A percentile compares a stretch with the other conserved stretches of the same genome.
phyloP scores from a whole-genome alignment of 2,113 vertebrate genomes.

The Genyomyrus donnyi region DNA sequence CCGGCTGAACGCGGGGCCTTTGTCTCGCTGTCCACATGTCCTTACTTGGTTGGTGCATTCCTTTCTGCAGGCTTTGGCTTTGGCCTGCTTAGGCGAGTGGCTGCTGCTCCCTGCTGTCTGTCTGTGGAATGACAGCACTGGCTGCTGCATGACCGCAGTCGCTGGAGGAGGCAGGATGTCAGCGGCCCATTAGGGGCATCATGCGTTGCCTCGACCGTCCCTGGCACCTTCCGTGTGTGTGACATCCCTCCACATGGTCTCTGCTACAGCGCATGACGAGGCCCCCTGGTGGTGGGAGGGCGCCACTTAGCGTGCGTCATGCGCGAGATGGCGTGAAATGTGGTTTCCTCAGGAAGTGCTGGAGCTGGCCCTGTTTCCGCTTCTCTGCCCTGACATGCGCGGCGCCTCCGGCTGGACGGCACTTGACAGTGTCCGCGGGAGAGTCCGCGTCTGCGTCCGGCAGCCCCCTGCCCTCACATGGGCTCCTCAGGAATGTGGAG shows the following conservation, averaged over 20 bases:
- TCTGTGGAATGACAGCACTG: not conserved
- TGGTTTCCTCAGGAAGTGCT: conserved; percentile 20
- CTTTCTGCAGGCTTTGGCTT: not conserved
- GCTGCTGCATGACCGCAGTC: not conserved
- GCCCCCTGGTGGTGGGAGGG: not conserved
- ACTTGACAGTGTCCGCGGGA: not conserved
- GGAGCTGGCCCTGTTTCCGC: not conserved
- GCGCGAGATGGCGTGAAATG: not conserved
- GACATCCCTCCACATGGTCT: not conserved
- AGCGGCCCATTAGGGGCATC: not conserved
- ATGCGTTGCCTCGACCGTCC: not conserved
- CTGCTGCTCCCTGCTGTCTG: not conserved
- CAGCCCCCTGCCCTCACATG: not conserved
- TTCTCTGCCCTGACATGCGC: not conserved
- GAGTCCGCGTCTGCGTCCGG: not conserved
- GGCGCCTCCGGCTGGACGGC: not conserved
- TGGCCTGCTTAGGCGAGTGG: not conserved
- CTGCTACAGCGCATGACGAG: not conserved
- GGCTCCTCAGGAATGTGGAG: conserved; percentile 46
- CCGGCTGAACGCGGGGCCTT: not conserved
- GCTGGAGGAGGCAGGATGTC: not conserved
- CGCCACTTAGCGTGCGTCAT: not conserved
- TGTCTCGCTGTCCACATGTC: not conserved
- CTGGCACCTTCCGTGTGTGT: not conserved
- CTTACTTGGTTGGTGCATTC: conserved; percentile 15